Percentiles rank a stretch among this genome's conserved stretches.
These are phyloP conservation scores for Monarcha castaneiventris DNA, from an alignment of 2,113 vertebrate species.

Conservation along the genomic window DNA sequence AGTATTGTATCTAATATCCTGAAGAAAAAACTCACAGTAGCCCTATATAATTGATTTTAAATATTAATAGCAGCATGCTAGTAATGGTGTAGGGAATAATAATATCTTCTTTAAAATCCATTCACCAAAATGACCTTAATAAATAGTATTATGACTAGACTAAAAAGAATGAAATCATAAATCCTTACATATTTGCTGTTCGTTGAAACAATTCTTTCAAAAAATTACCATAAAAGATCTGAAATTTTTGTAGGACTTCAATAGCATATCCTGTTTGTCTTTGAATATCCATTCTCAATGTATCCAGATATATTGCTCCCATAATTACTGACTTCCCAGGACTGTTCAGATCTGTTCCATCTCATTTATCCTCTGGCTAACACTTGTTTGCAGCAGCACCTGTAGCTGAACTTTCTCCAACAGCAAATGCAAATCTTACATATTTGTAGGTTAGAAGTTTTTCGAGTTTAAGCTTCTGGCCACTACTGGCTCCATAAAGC, in stretches of 20 bases:
- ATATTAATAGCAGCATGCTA: neutral
- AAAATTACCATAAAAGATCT: neutral
- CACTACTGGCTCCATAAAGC: neutral
- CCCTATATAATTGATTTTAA: neutral
- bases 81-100: neutral
- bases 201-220: neutral
- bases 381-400: neutral
- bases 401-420: neutral
- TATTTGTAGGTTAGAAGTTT: neutral
- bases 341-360: neutral
- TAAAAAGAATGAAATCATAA: neutral
- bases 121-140: neutral
- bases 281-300: neutral
- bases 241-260: neutral
- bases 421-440: neutral
- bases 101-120: neutral
- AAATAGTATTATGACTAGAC: neutral
- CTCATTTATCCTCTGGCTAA: neutral
- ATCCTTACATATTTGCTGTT: neutral
- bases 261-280: neutral
- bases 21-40: neutral
- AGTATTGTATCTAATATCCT: neutral
- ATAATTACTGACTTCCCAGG: neutral
- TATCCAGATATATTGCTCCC: neutral
- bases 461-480: neutral